Percentiles rank a stretch among this genome's conserved stretches.
phyloP scores from a whole-genome alignment of 2,888 invertebrate genomes.

The Terebella lapidaria region DNA sequence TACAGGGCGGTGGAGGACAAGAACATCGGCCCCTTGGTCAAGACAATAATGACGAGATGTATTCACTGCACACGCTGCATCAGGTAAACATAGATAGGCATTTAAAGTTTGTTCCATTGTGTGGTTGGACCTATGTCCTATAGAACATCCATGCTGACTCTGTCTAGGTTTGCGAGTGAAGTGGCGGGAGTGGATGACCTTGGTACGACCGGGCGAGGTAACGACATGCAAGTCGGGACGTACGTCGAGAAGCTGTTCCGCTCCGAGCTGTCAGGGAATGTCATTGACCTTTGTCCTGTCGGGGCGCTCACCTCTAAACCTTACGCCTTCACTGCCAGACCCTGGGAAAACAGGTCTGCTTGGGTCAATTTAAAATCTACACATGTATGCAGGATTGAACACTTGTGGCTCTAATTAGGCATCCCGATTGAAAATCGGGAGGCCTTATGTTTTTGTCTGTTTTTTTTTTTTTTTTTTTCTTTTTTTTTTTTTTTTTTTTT shows the following conservation, averaged over 20 bases:
- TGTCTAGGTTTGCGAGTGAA: conserved; percentile 86
- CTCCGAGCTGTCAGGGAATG: conserved; percentile 94
- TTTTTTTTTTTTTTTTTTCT: too few relatives aligned
- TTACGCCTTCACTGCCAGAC: conserved; percentile 80
- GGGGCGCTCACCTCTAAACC: conserved; percentile 98
- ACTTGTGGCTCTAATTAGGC: too few relatives aligned
- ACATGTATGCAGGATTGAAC: too few relatives aligned
- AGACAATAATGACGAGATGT: conserved; percentile 98
- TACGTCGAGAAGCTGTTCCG: conserved; percentile 97
- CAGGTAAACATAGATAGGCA: conserved; percentile 55
- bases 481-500: conserved; percentile 3
- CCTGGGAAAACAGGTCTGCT: conserved; percentile 84
- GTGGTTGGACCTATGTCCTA: too few relatives aligned
- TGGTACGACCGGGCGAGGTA: conserved; percentile 60
- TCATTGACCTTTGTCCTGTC: conserved; percentile 97
- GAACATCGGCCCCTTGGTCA: conserved; percentile 94
- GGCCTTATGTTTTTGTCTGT: too few relatives aligned
- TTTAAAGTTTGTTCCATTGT: not conserved
- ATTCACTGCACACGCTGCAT: conserved; percentile 99
- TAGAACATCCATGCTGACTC: not conserved
- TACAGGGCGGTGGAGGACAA: conserved; percentile 95
- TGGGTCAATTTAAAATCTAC: too few relatives aligned
- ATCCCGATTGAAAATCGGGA: too few relatives aligned
- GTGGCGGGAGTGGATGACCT: conserved; percentile 98
- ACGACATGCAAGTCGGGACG: conserved; percentile 95